These are phyloP conservation scores for Hemiprocne comata DNA, from an alignment of 2,113 vertebrate species.

Conservation along the genomic window DNA sequence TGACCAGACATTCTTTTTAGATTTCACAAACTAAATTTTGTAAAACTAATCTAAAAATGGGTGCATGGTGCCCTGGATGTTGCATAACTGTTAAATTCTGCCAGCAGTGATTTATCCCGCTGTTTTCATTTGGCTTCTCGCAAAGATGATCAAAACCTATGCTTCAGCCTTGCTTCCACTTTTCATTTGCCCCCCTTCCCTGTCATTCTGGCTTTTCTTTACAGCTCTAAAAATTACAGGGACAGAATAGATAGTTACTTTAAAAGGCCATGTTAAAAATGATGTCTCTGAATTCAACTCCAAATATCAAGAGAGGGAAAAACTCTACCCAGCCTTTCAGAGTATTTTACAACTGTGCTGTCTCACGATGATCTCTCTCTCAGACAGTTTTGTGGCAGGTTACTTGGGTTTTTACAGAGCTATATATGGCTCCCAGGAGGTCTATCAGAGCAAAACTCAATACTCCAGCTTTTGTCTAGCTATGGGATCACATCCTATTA, in stretches of 20 bases:
- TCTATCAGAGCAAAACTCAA: neutral
- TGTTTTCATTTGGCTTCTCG: constrained; percentile 51
- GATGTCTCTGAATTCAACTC: neutral
- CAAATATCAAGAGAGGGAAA: neutral
- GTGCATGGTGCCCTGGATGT: neutral
- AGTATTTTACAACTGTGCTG: neutral
- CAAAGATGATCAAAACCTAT: neutral
- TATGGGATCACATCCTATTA: neutral
- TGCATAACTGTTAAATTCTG: constrained; percentile 52
- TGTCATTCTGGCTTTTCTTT: constrained; percentile 17
- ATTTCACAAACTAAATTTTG: constrained; percentile 47
- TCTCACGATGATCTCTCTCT: neutral
- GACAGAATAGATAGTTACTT: constrained; percentile 22
- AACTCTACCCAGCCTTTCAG: neutral
- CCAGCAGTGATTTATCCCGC: constrained; percentile 61
- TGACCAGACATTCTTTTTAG: constrained; percentile 53
- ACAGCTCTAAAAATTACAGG: constrained; percentile 17
- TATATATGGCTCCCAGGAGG: neutral
- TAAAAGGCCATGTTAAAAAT: constrained; percentile 29
- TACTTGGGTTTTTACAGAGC: neutral
- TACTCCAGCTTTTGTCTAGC: neutral
- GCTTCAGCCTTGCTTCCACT: neutral
- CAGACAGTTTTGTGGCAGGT: neutral
- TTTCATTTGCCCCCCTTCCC: neutral
- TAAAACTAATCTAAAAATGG: constrained; percentile 62